Percentiles rank a stretch among this genome's conserved stretches.
Evolutionary conservation across 2,888 invertebrate genomes (phyloP).

Genomic region (Hololepta plana): DNA sequence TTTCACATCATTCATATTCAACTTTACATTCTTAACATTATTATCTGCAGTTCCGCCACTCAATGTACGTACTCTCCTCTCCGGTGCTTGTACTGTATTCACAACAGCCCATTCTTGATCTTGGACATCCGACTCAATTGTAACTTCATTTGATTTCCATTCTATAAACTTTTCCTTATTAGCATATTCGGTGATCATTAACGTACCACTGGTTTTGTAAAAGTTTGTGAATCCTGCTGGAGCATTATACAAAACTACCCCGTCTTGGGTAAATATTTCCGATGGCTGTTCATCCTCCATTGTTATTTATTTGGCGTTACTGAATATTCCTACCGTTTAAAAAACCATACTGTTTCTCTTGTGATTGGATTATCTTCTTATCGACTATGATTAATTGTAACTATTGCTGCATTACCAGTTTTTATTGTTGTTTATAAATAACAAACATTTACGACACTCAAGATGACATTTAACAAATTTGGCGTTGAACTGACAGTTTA

Average conservation of each 20-base stretch:
- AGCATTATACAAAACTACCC: slow-evolving; percentile 52
- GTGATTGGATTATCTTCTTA: no score
- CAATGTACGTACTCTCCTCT: slow-evolving; percentile 40
- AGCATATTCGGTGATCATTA: slow-evolving; percentile 44
- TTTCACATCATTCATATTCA: slow-evolving; percentile 43
- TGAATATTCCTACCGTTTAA: no score
- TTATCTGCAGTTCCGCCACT: slow-evolving; percentile 32
- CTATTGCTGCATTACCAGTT: no score
- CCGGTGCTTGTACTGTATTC: slow-evolving; percentile 52
- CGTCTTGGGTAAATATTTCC: slow-evolving; percentile 65
- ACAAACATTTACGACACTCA: no score
- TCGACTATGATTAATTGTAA: no score
- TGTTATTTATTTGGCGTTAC: no score
- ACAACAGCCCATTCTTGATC: slow-evolving; percentile 77
- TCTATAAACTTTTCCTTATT: slow-evolving; percentile 39
- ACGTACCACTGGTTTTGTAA: slow-evolving; percentile 42
- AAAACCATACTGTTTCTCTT: no score
- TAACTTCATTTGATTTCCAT: slow-evolving; percentile 69
- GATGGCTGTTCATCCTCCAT: slow-evolving; percentile 17
- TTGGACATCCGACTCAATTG: slow-evolving; percentile 56
- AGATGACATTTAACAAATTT: no score
- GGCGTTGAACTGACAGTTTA: no score
- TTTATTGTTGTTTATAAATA: no score
- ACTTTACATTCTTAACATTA: slow-evolving; percentile 32
- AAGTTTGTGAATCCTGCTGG: slow-evolving; percentile 41